phyloP scores from a whole-genome alignment of 2,797 vertebrate genomes.

The Hemibagrus guttatus region DNA sequence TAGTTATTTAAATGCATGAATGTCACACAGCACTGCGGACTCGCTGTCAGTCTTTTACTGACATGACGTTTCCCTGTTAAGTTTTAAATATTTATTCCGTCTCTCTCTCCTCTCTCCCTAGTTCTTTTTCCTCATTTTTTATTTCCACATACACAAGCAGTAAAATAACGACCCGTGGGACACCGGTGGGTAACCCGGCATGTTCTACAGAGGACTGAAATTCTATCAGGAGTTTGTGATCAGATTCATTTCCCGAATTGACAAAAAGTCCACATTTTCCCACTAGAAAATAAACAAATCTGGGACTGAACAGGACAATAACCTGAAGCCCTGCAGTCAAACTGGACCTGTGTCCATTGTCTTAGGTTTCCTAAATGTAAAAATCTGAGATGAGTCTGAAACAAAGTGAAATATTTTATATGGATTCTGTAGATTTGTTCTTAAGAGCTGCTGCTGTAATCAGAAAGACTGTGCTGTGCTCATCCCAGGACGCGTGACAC shows the following conservation, averaged over 20 bases:
- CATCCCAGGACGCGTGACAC: background rate
- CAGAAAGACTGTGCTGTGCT: background rate
- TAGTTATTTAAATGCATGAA: constrained; percentile 56
- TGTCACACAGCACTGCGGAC: background rate
- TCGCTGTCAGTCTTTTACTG: background rate
- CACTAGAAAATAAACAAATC: background rate
- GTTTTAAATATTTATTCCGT: constrained; percentile 41
- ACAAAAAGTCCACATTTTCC: background rate
- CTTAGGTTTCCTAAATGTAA: background rate
- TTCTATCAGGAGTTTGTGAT: background rate
- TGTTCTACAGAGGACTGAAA: background rate
- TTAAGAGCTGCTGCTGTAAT: background rate
- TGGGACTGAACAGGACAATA: too few relatives aligned
- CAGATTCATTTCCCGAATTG: background rate
- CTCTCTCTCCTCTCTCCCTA: background rate
- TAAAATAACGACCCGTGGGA: background rate
- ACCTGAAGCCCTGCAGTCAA: background rate
- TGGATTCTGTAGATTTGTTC: background rate
- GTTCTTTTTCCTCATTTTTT: background rate
- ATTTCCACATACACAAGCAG: constrained; percentile 15
- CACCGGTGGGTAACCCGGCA: background rate
- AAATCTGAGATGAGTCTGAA: background rate
- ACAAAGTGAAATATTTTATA: background rate
- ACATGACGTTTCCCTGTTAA: background rate
- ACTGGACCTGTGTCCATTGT: background rate